phyloP scores from a whole-genome alignment of 2,113 vertebrate species.

The Callionymus lyra region DNA sequence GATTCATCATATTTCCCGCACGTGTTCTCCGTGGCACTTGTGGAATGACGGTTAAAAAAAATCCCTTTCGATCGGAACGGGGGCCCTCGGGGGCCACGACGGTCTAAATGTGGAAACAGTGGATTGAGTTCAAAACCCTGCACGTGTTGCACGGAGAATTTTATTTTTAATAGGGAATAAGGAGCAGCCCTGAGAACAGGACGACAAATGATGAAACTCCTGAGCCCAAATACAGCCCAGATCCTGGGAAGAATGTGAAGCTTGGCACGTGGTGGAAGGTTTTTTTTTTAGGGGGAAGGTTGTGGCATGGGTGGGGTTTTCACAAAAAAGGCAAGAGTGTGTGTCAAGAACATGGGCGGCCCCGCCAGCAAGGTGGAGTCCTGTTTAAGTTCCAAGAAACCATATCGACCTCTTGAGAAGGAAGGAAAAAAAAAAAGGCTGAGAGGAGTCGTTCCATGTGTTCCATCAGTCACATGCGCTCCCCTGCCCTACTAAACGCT shows the following conservation, averaged over 20 bases:
- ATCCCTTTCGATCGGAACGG: constrained; percentile 27
- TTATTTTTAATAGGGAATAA: constrained; percentile 49
- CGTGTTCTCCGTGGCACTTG: constrained; percentile 46
- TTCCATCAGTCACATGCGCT: constrained; percentile 61
- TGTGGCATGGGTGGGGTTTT: constrained; percentile 26
- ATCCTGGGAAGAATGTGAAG: constrained; percentile 28
- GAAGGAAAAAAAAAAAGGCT: constrained; percentile 4
- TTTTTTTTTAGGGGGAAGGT: too few species aligned
- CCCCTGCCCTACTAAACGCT: constrained; percentile 51
- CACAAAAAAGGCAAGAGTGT: constrained; percentile 11
- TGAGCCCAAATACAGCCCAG: background rate
- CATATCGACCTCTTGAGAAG: constrained; percentile 28
- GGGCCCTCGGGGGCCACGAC: constrained; percentile 13
- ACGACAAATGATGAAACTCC: constrained; percentile 36
- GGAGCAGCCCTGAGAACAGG: constrained; percentile 26
- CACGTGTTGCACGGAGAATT: constrained; percentile 33
- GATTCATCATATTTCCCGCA: constrained; percentile 20
- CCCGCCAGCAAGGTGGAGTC: constrained; percentile 41
- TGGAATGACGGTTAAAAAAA: constrained; percentile 46
- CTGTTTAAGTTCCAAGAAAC: constrained; percentile 34
- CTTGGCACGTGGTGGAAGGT: constrained; percentile 23
- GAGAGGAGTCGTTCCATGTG: constrained; percentile 58
- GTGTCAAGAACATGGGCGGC: constrained; percentile 11
- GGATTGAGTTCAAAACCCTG: constrained; percentile 29
- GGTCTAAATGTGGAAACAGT: constrained; percentile 41